Evolutionary conservation across 2,113 vertebrate genomes (phyloP).

Genomic region (Calyptommatus sinebrachiatus): DNA sequence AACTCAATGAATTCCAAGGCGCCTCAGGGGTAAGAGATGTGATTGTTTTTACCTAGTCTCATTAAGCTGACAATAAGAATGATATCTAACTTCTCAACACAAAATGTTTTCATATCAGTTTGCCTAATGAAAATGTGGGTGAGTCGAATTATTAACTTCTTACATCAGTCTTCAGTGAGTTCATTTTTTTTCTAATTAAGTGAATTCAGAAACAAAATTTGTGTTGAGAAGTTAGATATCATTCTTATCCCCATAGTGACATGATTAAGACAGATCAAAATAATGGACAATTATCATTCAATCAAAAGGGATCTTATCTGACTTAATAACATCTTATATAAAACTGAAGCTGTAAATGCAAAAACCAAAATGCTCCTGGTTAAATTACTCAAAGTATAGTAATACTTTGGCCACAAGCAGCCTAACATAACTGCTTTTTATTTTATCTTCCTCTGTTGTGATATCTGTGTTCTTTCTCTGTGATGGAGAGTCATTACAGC

Average conservation of each 20-base stretch:
- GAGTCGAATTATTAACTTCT: neutral
- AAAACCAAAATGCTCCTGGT: neutral
- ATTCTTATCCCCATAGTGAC: too few relatives aligned
- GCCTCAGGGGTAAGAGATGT: constrained; percentile 73
- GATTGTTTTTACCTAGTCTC: neutral
- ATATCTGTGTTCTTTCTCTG: neutral
- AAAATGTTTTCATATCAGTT: neutral
- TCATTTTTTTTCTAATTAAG: neutral
- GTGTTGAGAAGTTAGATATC: too few relatives aligned
- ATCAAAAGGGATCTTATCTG: too few relatives aligned
- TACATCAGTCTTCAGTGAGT: neutral
- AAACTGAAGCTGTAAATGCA: too few relatives aligned
- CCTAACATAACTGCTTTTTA: constrained; percentile 29
- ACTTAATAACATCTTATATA: too few relatives aligned
- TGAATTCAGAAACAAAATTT: neutral
- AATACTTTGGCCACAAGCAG: constrained; percentile 13
- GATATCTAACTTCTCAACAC: constrained; percentile 11
- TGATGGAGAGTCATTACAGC: constrained; percentile 11
- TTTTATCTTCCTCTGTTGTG: constrained; percentile 5
- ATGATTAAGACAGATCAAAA: too few relatives aligned
- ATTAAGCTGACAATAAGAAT: neutral
- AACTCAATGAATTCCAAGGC: constrained; percentile 77
- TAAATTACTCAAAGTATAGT: neutral
- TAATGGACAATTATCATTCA: too few relatives aligned
- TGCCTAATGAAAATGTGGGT: neutral